Conservation (phyloP, 2,113 vertebrate genomes). For the Caloenas nicobarica region DNA sequence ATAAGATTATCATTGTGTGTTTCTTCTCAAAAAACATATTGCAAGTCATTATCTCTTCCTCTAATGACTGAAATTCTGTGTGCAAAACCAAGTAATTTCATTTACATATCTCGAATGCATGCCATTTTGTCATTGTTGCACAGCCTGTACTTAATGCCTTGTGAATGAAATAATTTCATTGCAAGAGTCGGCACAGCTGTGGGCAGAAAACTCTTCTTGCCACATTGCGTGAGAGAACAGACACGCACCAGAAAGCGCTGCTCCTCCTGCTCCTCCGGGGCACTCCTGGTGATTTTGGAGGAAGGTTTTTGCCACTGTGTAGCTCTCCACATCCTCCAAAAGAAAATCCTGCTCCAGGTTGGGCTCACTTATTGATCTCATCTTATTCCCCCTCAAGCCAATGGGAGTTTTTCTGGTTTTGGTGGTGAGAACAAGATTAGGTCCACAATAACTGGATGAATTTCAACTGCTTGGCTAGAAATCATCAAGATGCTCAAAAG, state of each 20-base stretch:
- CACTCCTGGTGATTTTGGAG: neutral
- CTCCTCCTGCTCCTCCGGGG: neutral
- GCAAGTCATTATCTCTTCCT: conserved; percentile 43
- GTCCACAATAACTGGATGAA: neutral
- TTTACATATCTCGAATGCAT: conserved; percentile 26
- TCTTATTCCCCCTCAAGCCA: neutral
- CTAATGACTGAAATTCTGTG: conserved; percentile 40
- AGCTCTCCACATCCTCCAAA: neutral
- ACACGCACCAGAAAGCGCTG: rapidly evolving
- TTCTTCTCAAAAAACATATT: conserved; percentile 58
- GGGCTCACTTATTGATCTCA: neutral
- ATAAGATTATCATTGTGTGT: conserved; percentile 41
- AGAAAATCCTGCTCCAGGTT: neutral
- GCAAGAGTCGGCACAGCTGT: neutral
- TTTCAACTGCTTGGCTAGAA: neutral
- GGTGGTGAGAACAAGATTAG: neutral
- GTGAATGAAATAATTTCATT: conserved; percentile 1
- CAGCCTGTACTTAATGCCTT: neutral
- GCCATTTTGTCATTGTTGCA: conserved; percentile 10
- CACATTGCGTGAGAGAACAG: neutral
- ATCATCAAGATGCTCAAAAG: neutral
- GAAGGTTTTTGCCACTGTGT: neutral
- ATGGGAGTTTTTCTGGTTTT: neutral
- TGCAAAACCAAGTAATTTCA: conserved; percentile 34
- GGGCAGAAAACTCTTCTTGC: neutral